Evolutionary conservation across 2,797 vertebrate species (phyloP).

Genomic region (Australoheros facetus): DNA sequence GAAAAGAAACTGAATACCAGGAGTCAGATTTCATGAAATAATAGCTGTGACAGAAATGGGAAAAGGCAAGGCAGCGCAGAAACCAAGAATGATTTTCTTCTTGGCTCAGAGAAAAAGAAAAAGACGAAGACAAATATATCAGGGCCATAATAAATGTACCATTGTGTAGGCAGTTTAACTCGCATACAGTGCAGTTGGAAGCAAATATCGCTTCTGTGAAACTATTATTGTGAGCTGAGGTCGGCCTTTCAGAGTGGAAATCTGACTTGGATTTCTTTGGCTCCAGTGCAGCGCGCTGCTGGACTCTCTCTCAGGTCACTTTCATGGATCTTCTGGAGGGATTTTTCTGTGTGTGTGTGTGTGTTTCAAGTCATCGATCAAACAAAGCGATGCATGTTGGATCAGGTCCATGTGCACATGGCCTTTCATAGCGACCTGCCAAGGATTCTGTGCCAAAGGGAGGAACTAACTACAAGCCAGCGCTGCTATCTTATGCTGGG

Average conservation of each 20-base stretch:
- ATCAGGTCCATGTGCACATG: slow-evolving; percentile 60
- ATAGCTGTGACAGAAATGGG: slow-evolving; percentile 85
- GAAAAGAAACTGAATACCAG: slow-evolving; percentile 88
- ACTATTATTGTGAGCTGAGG: slow-evolving; percentile 47
- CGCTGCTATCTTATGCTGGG: slow-evolving; percentile 32
- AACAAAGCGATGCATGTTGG: slow-evolving; percentile 61
- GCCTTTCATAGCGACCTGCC: slow-evolving; percentile 65
- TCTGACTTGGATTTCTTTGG: slow-evolving; percentile 49
- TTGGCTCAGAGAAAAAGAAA: slow-evolving; percentile 59
- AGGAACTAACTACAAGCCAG: slow-evolving; percentile 41
- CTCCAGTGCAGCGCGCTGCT: slow-evolving; percentile 30
- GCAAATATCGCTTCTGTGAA: slow-evolving; percentile 65
- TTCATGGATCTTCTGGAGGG: slow-evolving; percentile 49
- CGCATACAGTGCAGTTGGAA: slow-evolving; percentile 47
- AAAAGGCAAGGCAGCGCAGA: slow-evolving; percentile 81
- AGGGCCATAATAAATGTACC: slow-evolving; percentile 81
- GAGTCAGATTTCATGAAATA: slow-evolving; percentile 91
- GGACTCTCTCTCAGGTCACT: slow-evolving; percentile 22
- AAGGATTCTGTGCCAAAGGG: slow-evolving; percentile 52
- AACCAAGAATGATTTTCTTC: slow-evolving; percentile 84
- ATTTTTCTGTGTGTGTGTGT: slow-evolving; percentile 23
- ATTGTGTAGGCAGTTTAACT: slow-evolving; percentile 76
- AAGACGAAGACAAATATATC: slow-evolving; percentile 83
- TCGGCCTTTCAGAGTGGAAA: slow-evolving; percentile 36
- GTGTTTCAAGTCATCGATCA: slow-evolving; percentile 45